Evolutionary conservation across 1,140 invertebrate genomes (phyloP).

Genomic region (Ceratosolen solmsi): DNA sequence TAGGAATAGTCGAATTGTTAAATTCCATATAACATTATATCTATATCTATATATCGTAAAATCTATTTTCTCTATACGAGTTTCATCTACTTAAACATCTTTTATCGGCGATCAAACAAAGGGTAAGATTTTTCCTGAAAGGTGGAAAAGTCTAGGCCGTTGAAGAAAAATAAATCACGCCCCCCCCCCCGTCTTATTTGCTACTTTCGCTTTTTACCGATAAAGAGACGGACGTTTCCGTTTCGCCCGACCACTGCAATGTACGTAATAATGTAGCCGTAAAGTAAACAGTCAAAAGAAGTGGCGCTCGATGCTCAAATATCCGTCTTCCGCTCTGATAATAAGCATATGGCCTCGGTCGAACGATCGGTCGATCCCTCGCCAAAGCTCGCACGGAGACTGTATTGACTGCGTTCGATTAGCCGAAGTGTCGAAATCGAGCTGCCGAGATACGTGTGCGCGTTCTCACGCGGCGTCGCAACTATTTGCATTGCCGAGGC

Average conservation of each 20-base stretch:
- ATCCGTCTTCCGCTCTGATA: constrained; percentile 30
- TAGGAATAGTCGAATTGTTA: background rate
- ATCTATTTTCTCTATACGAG: too few species aligned
- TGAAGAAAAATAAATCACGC: too few species aligned
- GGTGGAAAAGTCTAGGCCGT: constrained; percentile 25
- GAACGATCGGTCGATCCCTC: background rate
- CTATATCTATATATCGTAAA: too few species aligned
- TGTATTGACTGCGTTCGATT: background rate
- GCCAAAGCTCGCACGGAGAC: background rate
- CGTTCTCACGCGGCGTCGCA: constrained; percentile 8
- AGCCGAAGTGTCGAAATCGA: constrained; percentile 29
- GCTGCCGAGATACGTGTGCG: constrained; percentile 2
- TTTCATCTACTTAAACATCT: constrained; percentile 17
- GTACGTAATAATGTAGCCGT: constrained; percentile 29
- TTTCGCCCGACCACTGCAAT: background rate
- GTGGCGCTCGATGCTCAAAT: constrained; percentile 24
- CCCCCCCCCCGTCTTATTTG: too few species aligned
- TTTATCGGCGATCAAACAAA: constrained; percentile 53
- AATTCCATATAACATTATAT: too few species aligned
- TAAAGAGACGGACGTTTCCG: constrained; percentile 16
- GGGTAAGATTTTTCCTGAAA: background rate
- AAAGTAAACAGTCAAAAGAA: constrained; percentile 34
- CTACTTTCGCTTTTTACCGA: constrained; percentile 26
- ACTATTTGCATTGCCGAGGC: background rate
- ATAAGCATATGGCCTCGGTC: background rate